Percentiles rank a stretch among this genome's conserved stretches.
Conservation (phyloP, 1,140 invertebrate genomes). For the Drosophila prosaltans region DNA sequence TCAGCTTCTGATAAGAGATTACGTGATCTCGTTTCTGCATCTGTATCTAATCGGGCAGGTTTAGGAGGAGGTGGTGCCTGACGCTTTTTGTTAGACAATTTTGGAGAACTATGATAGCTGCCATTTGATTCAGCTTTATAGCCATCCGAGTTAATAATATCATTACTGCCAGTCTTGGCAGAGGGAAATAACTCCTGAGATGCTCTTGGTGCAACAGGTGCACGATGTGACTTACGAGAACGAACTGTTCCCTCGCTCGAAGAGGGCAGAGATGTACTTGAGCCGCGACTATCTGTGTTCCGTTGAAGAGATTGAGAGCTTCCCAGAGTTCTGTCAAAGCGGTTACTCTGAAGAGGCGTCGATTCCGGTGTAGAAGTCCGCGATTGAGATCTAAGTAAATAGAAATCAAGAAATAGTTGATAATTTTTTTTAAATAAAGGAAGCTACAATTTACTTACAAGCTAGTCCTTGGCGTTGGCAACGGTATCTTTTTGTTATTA, state of each 20-base stretch:
- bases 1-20: constrained; percentile 9
- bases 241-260: constrained; percentile 62
- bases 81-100: constrained; percentile 85
- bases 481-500: constrained; percentile 73
- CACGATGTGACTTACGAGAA: constrained; percentile 82
- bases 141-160: not conserved
- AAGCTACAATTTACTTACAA: constrained; percentile 79
- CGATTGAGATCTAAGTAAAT: constrained; percentile 52
- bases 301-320: constrained; percentile 39
- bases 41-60: constrained; percentile 39
- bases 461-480: constrained; percentile 85
- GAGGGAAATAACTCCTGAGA: constrained; percentile 24
- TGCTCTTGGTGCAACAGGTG: constrained; percentile 70
- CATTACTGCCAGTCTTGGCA: constrained; percentile 67
- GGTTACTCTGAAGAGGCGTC: constrained; percentile 54
- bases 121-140: not conserved
- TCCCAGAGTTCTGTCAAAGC: not conserved
- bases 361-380: constrained; percentile 83
- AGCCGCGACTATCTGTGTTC: constrained; percentile 52
- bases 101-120: constrained; percentile 79
- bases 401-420: not conserved
- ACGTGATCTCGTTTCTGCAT: no score
- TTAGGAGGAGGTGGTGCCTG: constrained; percentile 88
- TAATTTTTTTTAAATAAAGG: not conserved
- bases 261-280: constrained; percentile 62